A percentile compares a stretch with the other conserved stretches of the same genome.
Conservation (phyloP, 2,797 vertebrate genomes). For the Tarsius wallacei region DNA sequence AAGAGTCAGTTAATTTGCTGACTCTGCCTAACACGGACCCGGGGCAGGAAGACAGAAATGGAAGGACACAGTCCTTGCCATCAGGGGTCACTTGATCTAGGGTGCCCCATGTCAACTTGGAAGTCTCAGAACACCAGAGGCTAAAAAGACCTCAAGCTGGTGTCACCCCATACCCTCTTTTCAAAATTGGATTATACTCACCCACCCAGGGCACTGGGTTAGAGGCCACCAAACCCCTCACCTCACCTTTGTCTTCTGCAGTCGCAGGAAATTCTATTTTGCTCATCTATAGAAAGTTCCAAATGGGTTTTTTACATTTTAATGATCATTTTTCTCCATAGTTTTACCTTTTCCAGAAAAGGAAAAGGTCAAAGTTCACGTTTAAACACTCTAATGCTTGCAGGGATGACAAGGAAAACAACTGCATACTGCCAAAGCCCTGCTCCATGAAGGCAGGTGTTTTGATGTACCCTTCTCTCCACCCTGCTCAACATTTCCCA, state of each 20-base stretch:
- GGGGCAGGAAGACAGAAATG: not conserved
- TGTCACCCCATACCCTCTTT: not conserved
- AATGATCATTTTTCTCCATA: not conserved
- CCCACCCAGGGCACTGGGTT: not conserved
- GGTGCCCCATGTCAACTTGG: not conserved
- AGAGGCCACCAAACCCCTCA: not conserved
- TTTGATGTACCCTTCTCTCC: not conserved
- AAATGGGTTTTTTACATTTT: not conserved
- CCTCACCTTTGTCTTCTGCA: not conserved
- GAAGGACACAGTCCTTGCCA: not conserved
- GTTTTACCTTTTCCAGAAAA: conserved; percentile 31
- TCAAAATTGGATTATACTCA: not conserved
- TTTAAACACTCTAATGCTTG: not conserved
- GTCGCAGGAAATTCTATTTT: not conserved
- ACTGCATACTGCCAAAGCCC: rapidly evolving
- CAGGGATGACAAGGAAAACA: not conserved
- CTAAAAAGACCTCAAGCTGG: not conserved
- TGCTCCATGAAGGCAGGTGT: not conserved
- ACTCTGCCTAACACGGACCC: not conserved
- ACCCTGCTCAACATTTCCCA: not conserved
- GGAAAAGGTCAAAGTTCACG: not conserved
- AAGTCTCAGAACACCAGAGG: not conserved
- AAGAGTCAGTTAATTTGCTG: not conserved
- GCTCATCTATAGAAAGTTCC: not conserved
- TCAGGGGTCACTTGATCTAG: not conserved